Evolutionary conservation across 2,113 vertebrate species (phyloP).

Genomic region (Nyctibius bracteatus): DNA sequence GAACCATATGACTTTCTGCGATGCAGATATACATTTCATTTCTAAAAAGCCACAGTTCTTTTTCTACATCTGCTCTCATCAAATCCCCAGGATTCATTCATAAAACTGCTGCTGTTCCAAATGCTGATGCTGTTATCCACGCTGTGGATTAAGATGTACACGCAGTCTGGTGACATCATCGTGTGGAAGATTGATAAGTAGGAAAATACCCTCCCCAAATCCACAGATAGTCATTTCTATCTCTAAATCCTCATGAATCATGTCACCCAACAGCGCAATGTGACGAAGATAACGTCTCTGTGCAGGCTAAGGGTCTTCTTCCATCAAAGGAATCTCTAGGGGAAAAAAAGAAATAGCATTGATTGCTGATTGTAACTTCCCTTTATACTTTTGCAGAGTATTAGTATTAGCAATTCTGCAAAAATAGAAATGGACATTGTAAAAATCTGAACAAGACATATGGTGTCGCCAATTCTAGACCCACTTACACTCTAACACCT

Average conservation of each 20-base stretch:
- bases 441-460: neutral
- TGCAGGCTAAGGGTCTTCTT: constrained; percentile 71
- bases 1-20: constrained; percentile 6
- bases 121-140: neutral
- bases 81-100: constrained; percentile 61
- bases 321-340: constrained; percentile 86
- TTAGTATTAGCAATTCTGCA: neutral
- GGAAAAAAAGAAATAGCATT: constrained; percentile 6
- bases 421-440: neutral
- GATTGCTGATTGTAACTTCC: neutral
- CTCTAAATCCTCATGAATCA: constrained; percentile 16
- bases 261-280: neutral
- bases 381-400: neutral
- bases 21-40: constrained; percentile 27
- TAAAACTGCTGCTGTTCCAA: constrained; percentile 34
- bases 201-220: constrained; percentile 1
- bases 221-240: constrained; percentile 47
- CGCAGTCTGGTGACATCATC: neutral
- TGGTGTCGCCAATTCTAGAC: neutral
- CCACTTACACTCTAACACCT: neutral
- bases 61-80: constrained; percentile 26
- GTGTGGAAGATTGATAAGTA: neutral
- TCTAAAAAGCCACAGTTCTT: constrained; percentile 25
- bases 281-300: neutral
- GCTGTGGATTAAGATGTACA: neutral